A percentile compares a stretch with the other conserved stretches of the same genome.
These are phyloP conservation scores for Sinonovacula constricta DNA, from an alignment of 1,140 invertebrate species.

Conservation along the genomic window DNA sequence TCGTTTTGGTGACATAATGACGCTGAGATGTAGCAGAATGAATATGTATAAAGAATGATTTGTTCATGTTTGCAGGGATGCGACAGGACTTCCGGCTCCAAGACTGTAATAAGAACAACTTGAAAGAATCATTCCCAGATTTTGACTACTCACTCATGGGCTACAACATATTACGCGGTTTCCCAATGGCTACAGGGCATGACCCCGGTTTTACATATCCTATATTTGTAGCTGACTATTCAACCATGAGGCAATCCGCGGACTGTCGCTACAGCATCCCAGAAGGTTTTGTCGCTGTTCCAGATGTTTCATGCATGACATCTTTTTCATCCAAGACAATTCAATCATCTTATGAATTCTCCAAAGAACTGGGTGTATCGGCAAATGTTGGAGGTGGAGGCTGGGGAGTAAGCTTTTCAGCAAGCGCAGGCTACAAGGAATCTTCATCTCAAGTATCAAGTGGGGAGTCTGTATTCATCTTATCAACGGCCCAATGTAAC, in stretches of 20 bases:
- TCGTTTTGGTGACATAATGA: too few relatives aligned
- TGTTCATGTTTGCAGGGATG: too few relatives aligned
- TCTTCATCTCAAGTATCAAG: conserved; percentile 8
- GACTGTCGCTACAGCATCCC: conserved; percentile 47
- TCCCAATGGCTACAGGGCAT: conserved; percentile 34
- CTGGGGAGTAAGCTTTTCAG: too few relatives aligned
- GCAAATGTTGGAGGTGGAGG: conserved; percentile 19
- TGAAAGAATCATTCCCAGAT: conserved; percentile 42
- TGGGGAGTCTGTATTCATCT: conserved; percentile 23
- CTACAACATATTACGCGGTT: conserved; percentile 51
- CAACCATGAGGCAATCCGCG: neutral
- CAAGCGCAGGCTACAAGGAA: conserved; percentile 38
- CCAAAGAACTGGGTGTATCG: conserved; percentile 9
- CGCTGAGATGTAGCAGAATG: too few relatives aligned
- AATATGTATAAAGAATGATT: too few relatives aligned
- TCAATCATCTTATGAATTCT: conserved; percentile 32
- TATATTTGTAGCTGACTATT: conserved; percentile 46
- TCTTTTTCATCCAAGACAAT: conserved; percentile 36
- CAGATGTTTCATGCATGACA: conserved; percentile 45
- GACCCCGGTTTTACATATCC: conserved; percentile 53
- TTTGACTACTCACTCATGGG: conserved; percentile 45
- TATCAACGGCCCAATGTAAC: conserved; percentile 39
- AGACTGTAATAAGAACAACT: neutral
- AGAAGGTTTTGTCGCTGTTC: conserved; percentile 32
- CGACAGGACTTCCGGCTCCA: neutral